phyloP scores from a whole-genome alignment of 2,113 vertebrate species.

The Suncus etruscus region DNA sequence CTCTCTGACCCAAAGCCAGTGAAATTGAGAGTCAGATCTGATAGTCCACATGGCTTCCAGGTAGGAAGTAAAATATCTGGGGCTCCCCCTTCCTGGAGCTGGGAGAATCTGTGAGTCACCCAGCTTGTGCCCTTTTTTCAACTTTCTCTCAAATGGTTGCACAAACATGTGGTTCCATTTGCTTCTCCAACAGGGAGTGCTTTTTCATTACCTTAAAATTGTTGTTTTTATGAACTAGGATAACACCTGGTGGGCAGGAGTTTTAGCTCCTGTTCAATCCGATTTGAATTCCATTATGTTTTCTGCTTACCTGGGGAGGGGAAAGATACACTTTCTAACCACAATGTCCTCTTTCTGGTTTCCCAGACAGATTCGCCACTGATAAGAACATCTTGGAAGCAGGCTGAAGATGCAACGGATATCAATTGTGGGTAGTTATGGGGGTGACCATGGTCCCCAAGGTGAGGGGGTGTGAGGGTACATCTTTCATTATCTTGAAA shows the following conservation, averaged over 20 bases:
- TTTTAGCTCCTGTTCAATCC: conserved; percentile 63
- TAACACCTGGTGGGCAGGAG: conserved; percentile 74
- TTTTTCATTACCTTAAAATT: conserved; percentile 73
- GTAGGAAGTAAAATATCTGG: background rate
- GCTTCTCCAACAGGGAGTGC: conserved; percentile 69
- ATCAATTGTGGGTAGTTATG: conserved; percentile 3
- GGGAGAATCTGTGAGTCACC: background rate
- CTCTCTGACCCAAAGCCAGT: background rate
- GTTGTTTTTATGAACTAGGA: conserved; percentile 70
- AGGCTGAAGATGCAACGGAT: conserved; percentile 37
- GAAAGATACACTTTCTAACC: conserved; percentile 61
- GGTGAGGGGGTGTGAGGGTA: background rate
- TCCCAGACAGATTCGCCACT: conserved; percentile 37
- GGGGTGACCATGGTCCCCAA: background rate
- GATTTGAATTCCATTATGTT: conserved; percentile 70
- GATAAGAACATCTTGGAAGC: conserved; percentile 44
- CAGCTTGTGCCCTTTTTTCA: background rate
- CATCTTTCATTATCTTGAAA: background rate
- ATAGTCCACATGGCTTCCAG: fast-evolving
- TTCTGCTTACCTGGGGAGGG: conserved; percentile 70
- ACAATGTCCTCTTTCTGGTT: conserved; percentile 41
- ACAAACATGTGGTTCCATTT: conserved; percentile 63
- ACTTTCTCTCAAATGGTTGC: conserved; percentile 62
- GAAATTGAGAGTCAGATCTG: background rate
- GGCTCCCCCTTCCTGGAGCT: background rate